A percentile compares a stretch with the other conserved stretches of the same genome.
Conservation (phyloP, 2,888 invertebrate species). For the Neoascia interrupta region DNA sequence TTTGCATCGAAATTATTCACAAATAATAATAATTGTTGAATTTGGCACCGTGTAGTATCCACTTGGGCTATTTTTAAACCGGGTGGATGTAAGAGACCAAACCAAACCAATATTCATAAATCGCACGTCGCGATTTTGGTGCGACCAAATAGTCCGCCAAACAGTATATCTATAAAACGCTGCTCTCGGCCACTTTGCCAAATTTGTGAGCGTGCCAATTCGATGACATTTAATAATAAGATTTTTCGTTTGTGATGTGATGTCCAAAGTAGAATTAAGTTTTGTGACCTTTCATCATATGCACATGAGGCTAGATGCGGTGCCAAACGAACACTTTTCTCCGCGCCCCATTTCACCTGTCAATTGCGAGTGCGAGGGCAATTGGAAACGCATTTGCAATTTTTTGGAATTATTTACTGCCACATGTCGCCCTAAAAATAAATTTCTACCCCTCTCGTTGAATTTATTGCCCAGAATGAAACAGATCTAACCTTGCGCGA, state of each 20-base stretch:
- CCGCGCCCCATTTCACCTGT: background rate
- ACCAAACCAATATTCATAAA: constrained; percentile 31
- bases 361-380: background rate
- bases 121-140: too few relatives aligned
- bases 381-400: background rate
- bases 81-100: background rate
- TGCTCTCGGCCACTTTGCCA: constrained; percentile 17
- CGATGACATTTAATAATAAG: constrained; percentile 45
- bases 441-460: background rate
- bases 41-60: constrained; percentile 22
- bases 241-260: too few relatives aligned
- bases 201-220: constrained; percentile 47
- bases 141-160: background rate
- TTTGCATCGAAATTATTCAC: background rate
- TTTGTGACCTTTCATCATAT: constrained; percentile 36
- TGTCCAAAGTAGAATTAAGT: constrained; percentile 35
- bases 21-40: constrained; percentile 24
- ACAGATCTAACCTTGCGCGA: constrained; percentile 32
- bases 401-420: too few relatives aligned
- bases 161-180: too few relatives aligned
- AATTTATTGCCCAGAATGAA: constrained; percentile 8
- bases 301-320: background rate
- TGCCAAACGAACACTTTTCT: constrained; percentile 13
- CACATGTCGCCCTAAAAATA: too few relatives aligned
- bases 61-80: constrained; percentile 24